Percentiles rank a stretch among this genome's conserved stretches.
These are phyloP conservation scores for Cygnus olor DNA, from an alignment of 2,797 vertebrate genomes.

Conservation along the genomic window DNA sequence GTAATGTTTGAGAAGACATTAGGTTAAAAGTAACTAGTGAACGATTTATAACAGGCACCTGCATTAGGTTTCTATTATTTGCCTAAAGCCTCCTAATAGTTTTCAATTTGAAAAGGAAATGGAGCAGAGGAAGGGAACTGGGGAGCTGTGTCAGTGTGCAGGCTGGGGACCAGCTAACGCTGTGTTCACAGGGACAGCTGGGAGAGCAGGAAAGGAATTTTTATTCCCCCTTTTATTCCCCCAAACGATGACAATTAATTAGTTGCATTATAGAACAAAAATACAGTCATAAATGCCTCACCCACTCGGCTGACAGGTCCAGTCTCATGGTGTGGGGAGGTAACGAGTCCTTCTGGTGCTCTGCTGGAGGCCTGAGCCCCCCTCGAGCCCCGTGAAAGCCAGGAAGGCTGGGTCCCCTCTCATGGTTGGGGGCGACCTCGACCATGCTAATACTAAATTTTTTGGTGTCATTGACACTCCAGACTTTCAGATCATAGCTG, in stretches of 20 bases:
- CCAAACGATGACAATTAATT: not conserved
- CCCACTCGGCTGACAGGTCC: not conserved
- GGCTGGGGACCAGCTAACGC: not conserved
- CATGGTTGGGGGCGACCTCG: not conserved
- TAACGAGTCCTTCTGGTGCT: not conserved
- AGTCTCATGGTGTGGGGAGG: not conserved
- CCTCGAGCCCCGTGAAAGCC: not conserved
- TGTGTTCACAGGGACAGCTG: not conserved
- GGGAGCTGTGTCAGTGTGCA: slow-evolving; percentile 51
- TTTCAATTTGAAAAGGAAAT: slow-evolving; percentile 75
- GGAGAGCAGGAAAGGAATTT: not conserved
- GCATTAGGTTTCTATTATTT: slow-evolving; percentile 67
- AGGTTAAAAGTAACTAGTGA: slow-evolving; percentile 54
- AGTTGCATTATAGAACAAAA: not conserved
- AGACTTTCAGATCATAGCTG: not conserved
- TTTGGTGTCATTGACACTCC: not conserved
- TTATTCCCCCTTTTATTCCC: not conserved
- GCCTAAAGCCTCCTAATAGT: slow-evolving; percentile 69
- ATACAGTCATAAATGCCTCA: not conserved
- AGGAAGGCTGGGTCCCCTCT: not conserved
- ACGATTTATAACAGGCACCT: slow-evolving; percentile 51
- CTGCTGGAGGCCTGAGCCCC: not conserved
- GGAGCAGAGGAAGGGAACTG: slow-evolving; percentile 56
- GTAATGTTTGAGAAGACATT: slow-evolving; percentile 41
- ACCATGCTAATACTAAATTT: not conserved